Conservation (phyloP, 2,797 vertebrate species). For the Periparus ater region DNA sequence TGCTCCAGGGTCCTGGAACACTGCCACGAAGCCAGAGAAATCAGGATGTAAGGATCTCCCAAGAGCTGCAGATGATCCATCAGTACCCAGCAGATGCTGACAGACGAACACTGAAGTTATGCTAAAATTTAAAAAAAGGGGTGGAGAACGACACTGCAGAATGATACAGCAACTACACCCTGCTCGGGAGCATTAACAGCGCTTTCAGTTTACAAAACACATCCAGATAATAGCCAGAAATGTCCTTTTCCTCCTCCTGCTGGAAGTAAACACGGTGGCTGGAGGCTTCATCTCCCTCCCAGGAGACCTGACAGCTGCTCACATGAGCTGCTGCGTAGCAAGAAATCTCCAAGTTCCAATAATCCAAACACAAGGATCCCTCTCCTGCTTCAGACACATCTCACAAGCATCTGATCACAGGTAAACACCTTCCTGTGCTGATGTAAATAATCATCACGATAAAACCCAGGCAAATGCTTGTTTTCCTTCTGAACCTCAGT, state of each 20-base stretch:
- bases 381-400: neutral
- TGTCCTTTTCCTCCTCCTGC: neutral
- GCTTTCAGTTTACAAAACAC: conserved; percentile 6
- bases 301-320: neutral
- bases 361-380: neutral
- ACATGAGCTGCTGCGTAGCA: neutral
- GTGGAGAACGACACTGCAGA: neutral
- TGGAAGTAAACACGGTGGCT: neutral
- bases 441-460: neutral
- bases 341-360: neutral
- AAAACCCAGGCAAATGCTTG: neutral
- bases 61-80: neutral
- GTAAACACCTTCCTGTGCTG: neutral
- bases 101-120: neutral
- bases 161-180: conserved; percentile 1
- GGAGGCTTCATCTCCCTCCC: neutral
- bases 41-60: neutral
- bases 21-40: neutral
- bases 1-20: neutral
- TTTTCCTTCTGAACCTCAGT: neutral
- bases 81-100: neutral
- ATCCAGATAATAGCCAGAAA: neutral
- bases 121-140: neutral
- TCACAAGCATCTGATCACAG: neutral
- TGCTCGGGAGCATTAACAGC: neutral